Percentiles rank a stretch among this genome's conserved stretches.
Evolutionary conservation across 2,888 invertebrate species (phyloP).

Genomic region (Pterostichus niger): DNA sequence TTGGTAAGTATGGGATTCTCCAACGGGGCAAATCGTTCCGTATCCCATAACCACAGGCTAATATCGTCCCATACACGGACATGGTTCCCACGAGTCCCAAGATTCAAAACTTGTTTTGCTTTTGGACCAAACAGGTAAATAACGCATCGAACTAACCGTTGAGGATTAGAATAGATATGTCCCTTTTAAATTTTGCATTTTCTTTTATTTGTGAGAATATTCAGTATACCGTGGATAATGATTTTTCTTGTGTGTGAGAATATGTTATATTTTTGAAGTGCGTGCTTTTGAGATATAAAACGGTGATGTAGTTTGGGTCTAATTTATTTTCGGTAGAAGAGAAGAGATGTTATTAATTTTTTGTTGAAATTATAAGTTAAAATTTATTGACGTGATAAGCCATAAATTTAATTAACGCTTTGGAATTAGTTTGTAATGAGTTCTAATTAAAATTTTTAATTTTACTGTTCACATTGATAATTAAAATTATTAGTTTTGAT

Average conservation of each 20-base stretch:
- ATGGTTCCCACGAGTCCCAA: constrained; percentile 15
- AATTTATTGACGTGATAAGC: constrained; percentile 2
- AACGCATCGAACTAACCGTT: constrained; percentile 15
- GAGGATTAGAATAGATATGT: constrained; percentile 1
- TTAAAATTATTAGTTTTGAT: constrained; percentile 1
- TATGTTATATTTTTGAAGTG: background rate
- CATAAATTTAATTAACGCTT: constrained; percentile 21
- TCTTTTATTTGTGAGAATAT: constrained; percentile 14
- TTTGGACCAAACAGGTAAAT: constrained; percentile 31
- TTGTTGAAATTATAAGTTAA: background rate
- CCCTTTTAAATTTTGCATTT: background rate
- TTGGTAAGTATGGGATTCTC: constrained; percentile 1
- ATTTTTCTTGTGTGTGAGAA: constrained; percentile 24
- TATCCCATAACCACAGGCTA: background rate
- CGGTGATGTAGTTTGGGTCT: background rate
- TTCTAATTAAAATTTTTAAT: constrained; percentile 15
- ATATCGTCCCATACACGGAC: background rate
- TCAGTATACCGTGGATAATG: background rate
- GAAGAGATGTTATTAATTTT: constrained; percentile 18
- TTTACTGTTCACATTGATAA: background rate
- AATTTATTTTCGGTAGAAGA: constrained; percentile 27
- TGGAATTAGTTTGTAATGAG: constrained; percentile 19
- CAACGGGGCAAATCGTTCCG: constrained; percentile 4
- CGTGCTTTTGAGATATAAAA: constrained; percentile 26
- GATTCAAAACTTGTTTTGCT: constrained; percentile 40